Conservation (phyloP, 35 echinoderm and acorn worm species). For the Ophiothrix spiculata region DNA sequence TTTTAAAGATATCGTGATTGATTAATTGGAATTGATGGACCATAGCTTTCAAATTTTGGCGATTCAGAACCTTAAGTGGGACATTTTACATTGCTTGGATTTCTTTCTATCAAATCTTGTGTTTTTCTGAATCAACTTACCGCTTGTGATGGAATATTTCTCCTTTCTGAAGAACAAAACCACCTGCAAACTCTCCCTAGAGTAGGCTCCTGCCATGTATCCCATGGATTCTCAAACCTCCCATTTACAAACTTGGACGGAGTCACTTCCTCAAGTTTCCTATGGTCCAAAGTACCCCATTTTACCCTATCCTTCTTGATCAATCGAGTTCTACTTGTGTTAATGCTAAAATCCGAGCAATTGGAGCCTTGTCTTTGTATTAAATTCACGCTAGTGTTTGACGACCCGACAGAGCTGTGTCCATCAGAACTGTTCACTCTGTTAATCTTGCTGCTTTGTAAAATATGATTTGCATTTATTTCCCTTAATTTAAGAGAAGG, state of each 20-base stretch:
- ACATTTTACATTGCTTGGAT: too few species aligned
- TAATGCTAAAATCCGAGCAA: conserved; percentile 42
- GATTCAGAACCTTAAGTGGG: too few species aligned
- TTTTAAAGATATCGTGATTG: too few species aligned
- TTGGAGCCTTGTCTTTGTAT: conserved; percentile 24
- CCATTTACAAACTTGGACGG: conserved; percentile 42
- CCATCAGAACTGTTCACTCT: not conserved
- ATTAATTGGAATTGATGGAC: too few species aligned
- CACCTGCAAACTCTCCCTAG: conserved; percentile 29
- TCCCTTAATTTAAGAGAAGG: not conserved
- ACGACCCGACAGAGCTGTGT: not conserved
- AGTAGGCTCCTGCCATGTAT: conserved; percentile 38
- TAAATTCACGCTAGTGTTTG: conserved; percentile 1
- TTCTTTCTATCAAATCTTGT: too few species aligned
- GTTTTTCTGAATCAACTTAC: too few species aligned
- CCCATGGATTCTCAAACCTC: conserved; percentile 62
- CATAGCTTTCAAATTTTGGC: too few species aligned
- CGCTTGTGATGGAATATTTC: conserved; percentile 51
- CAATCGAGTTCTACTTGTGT: conserved; percentile 44
- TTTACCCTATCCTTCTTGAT: conserved; percentile 4
- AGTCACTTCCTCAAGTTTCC: conserved; percentile 60
- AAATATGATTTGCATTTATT: not conserved
- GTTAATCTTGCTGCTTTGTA: not conserved
- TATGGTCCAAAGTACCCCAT: conserved; percentile 47
- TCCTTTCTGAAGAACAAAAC: conserved; percentile 23